These are phyloP conservation scores for Caenorhabditis afra DNA, from an alignment of 2,888 invertebrate genomes.

Conservation along the genomic window DNA sequence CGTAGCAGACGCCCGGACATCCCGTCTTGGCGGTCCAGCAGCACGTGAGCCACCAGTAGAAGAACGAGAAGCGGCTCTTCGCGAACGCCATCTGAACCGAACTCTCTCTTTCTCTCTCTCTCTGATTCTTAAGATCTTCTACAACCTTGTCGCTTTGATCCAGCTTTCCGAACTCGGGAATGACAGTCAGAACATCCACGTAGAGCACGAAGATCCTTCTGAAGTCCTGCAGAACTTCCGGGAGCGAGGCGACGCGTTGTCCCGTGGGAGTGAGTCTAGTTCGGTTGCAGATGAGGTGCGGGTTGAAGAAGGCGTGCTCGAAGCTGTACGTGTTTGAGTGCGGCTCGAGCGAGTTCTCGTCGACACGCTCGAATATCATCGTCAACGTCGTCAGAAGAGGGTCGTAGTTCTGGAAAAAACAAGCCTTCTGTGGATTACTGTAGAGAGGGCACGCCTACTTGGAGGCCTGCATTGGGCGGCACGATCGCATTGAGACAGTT, in stretches of 20 bases:
- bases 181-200: constrained; percentile 63
- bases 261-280: constrained; percentile 63
- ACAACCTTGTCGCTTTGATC: constrained; percentile 54
- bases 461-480: constrained; percentile 34
- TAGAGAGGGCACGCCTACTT: constrained; percentile 41
- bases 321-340: constrained; percentile 44
- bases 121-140: too few relatives aligned
- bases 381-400: constrained; percentile 25
- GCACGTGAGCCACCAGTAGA: constrained; percentile 75
- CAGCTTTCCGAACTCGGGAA: constrained; percentile 66
- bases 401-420: constrained; percentile 38
- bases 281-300: constrained; percentile 47
- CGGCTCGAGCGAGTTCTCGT: constrained; percentile 20
- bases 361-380: constrained; percentile 35
- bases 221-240: constrained; percentile 72
- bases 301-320: constrained; percentile 54
- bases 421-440: background rate
- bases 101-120: too few relatives aligned
- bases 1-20: constrained; percentile 72
- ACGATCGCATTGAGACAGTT: constrained; percentile 16
- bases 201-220: constrained; percentile 72
- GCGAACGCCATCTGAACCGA: constrained; percentile 65
- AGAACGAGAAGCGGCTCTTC: constrained; percentile 73
- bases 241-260: constrained; percentile 62
- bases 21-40: constrained; percentile 67